phyloP scores from a whole-genome alignment of 2,888 invertebrate genomes.

The Tanypteryx hageni region DNA sequence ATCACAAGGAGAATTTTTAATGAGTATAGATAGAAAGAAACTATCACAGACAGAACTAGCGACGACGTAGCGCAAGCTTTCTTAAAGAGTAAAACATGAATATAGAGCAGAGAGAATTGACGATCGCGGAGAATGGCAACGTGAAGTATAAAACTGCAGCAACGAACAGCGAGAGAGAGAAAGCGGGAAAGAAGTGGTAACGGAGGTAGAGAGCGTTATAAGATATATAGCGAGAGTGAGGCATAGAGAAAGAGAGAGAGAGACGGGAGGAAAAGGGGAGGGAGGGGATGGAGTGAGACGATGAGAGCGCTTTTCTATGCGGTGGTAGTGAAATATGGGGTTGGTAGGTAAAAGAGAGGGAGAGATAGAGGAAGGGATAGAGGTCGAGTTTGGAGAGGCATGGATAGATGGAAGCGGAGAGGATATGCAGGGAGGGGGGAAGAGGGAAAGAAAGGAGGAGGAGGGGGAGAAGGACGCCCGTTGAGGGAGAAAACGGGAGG shows the following conservation, averaged over 20 bases:
- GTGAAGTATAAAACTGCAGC: background rate
- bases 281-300: background rate
- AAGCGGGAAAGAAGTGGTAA: background rate
- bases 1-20: too few species aligned
- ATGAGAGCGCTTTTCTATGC: slow-evolving; percentile 21
- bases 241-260: background rate
- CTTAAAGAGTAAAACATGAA: background rate
- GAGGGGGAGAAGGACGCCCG: background rate
- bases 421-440: slow-evolving; percentile 15
- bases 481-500: background rate
- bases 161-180: background rate
- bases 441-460: background rate
- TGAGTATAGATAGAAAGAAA: background rate
- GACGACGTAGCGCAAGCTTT: background rate
- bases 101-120: background rate
- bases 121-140: background rate
- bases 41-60: background rate
- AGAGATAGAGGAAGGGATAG: background rate
- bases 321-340: slow-evolving; percentile 47
- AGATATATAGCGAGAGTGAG: slow-evolving; percentile 35
- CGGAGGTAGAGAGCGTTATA: slow-evolving; percentile 27
- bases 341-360: slow-evolving; percentile 32
- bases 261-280: background rate
- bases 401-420: background rate
- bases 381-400: background rate